phyloP scores from a whole-genome alignment of 1,140 invertebrate genomes.

The Heliconius melpomene region DNA sequence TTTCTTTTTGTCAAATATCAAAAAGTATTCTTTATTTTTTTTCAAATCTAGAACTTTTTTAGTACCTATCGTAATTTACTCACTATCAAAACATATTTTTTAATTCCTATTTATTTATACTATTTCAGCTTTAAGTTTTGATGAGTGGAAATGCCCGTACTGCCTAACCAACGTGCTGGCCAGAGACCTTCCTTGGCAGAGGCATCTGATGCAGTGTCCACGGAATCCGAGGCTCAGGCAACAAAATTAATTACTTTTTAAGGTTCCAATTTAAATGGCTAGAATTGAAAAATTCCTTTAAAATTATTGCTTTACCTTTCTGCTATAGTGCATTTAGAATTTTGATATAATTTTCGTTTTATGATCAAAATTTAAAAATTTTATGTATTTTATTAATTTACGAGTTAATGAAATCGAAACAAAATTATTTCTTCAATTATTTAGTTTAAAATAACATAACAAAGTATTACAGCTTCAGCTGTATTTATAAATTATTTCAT shows the following conservation, averaged over 20 bases:
- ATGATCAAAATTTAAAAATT: too few relatives aligned
- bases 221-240: constrained; percentile 62
- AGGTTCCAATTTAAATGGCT: neutral
- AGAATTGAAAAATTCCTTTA: neutral
- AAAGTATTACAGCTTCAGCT: neutral
- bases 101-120: neutral
- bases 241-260: constrained; percentile 26
- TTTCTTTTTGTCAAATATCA: too few relatives aligned
- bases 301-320: neutral
- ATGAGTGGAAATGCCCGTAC: constrained; percentile 77
- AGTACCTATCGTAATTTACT: too few relatives aligned
- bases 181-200: constrained; percentile 71
- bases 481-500: neutral
- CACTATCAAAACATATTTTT: neutral
- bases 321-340: neutral
- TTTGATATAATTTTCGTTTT: neutral
- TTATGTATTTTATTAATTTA: too few relatives aligned
- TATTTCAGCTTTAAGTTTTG: constrained; percentile 62
- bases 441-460: too few relatives aligned
- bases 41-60: too few relatives aligned
- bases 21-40: too few relatives aligned
- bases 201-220: constrained; percentile 75
- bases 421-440: too few relatives aligned
- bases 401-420: too few relatives aligned
- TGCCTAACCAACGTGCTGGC: constrained; percentile 72